Percentiles rank a stretch among this genome's conserved stretches.
phyloP scores from a whole-genome alignment of 2,113 vertebrate species.

The Plecturocebus donacophilus region DNA sequence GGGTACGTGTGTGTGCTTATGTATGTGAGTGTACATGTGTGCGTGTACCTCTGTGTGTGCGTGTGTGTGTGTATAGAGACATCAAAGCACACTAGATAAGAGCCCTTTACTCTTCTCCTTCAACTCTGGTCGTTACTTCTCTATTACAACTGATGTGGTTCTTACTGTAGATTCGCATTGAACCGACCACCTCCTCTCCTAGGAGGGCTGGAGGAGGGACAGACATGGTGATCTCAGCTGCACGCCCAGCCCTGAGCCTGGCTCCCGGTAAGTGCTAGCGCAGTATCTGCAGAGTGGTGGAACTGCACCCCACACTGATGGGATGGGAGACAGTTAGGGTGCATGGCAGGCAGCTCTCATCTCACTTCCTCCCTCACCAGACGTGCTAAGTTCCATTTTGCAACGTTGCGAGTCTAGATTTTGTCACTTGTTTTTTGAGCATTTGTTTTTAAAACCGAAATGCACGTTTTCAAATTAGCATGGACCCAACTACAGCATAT shows the following conservation, averaged over 20 bases:
- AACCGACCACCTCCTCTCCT: fast-evolving
- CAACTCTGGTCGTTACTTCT: fast-evolving
- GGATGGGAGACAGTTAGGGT: fast-evolving
- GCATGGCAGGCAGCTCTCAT: fast-evolving
- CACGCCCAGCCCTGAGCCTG: background rate
- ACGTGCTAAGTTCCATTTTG: fast-evolving
- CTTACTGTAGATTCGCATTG: fast-evolving
- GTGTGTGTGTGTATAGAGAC: too few species aligned
- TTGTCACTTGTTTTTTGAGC: background rate
- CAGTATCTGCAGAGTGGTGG: fast-evolving
- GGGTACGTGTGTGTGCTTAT: background rate
- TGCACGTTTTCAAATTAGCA: background rate
- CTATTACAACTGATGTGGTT: fast-evolving
- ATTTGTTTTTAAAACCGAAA: background rate
- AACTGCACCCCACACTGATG: too few species aligned
- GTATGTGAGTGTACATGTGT: background rate
- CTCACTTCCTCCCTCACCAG: background rate
- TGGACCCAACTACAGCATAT: background rate
- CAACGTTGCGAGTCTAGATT: background rate
- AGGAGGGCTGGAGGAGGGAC: fast-evolving
- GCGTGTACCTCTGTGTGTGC: background rate
- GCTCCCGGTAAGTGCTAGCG: background rate
- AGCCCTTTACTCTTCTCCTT: fast-evolving
- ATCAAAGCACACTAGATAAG: background rate
- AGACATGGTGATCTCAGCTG: fast-evolving